Percentiles rank a stretch among this genome's conserved stretches.
Evolutionary conservation across 2,797 vertebrate genomes (phyloP).

Genomic region (Falco naumanni): DNA sequence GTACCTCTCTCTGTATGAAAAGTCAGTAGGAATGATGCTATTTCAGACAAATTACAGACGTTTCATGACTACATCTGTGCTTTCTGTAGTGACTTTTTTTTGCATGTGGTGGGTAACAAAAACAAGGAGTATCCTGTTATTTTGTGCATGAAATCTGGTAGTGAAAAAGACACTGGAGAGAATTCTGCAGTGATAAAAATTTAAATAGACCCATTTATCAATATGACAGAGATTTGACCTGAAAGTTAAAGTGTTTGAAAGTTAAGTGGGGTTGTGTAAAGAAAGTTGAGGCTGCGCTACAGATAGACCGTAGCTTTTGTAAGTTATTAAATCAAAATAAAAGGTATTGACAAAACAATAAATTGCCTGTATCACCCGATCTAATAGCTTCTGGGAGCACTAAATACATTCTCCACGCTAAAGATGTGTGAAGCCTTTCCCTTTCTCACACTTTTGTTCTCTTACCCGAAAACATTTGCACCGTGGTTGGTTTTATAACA

Average conservation of each 20-base stretch:
- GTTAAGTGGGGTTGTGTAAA: conserved; percentile 54
- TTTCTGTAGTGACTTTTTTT: background rate
- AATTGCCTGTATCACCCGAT: conserved; percentile 29
- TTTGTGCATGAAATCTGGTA: conserved; percentile 66
- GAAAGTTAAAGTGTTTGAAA: conserved; percentile 63
- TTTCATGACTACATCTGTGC: background rate
- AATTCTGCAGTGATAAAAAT: conserved; percentile 66
- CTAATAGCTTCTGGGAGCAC: conserved; percentile 30
- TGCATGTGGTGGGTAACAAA: conserved; percentile 2
- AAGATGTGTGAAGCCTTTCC: background rate
- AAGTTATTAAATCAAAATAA: conserved; percentile 66
- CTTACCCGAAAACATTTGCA: background rate
- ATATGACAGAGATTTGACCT: conserved; percentile 68
- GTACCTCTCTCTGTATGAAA: rapidly evolving
- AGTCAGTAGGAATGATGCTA: background rate
- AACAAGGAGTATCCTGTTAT: conserved; percentile 51
- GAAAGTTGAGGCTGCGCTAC: conserved; percentile 8
- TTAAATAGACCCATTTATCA: conserved; percentile 74
- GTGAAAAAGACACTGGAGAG: conserved; percentile 57
- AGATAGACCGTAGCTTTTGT: background rate
- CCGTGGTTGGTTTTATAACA: background rate
- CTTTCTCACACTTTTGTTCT: background rate
- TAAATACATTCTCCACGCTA: background rate
- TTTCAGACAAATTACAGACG: background rate
- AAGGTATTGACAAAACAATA: conserved; percentile 65